phyloP scores from a whole-genome alignment of 2,888 invertebrate species.

The Lasiommata megera region DNA sequence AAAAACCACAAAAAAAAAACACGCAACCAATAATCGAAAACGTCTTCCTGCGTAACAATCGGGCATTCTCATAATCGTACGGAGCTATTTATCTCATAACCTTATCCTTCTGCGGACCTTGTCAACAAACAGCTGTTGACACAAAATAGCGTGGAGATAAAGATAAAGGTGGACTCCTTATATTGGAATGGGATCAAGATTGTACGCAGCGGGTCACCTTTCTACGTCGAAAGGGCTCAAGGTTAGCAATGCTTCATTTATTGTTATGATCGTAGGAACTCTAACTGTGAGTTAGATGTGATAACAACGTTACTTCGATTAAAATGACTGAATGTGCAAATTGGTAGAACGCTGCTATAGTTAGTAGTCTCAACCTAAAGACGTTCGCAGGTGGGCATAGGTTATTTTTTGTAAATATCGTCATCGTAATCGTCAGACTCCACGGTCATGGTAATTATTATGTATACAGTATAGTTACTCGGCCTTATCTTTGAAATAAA shows the following conservation, averaged over 20 bases:
- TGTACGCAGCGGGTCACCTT: conserved; percentile 24
- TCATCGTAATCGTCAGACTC: too few relatives aligned
- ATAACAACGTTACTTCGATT: conserved; percentile 12
- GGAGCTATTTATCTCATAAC: background rate
- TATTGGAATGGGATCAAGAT: conserved; percentile 23
- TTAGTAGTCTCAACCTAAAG: background rate
- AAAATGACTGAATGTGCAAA: background rate
- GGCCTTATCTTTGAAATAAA: too few relatives aligned
- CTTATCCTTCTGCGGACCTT: background rate
- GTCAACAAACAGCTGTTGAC: background rate
- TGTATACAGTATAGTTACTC: too few relatives aligned
- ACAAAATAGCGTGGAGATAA: conserved; percentile 1
- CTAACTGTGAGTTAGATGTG: conserved; percentile 8
- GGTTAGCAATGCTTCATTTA: conserved; percentile 25
- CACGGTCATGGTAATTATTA: too few relatives aligned
- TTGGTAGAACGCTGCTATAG: background rate
- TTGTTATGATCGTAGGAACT: conserved; percentile 24
- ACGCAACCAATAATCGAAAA: background rate
- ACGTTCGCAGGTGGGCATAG: background rate
- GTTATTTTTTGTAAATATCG: too few relatives aligned
- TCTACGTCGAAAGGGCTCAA: conserved; percentile 18
- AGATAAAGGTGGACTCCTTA: background rate
- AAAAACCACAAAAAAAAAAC: too few relatives aligned
- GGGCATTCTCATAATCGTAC: too few relatives aligned
- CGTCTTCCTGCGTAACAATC: too few relatives aligned